phyloP scores from a whole-genome alignment of 2,113 vertebrate genomes.

The Camelus dromedarius region DNA sequence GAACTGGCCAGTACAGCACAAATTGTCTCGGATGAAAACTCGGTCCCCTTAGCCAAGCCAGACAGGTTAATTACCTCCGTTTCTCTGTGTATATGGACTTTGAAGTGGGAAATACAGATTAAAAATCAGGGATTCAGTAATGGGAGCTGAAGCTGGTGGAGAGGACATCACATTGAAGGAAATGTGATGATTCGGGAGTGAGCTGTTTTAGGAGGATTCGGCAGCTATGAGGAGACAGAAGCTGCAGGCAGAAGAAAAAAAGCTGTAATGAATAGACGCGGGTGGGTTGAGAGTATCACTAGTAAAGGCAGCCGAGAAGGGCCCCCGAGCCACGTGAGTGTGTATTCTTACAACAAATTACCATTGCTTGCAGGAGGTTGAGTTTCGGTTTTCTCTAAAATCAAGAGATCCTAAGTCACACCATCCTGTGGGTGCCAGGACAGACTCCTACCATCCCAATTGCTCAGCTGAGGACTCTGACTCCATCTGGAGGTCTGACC shows the following conservation, averaged over 20 bases:
- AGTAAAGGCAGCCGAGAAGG: not conserved
- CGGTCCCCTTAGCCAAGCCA: not conserved
- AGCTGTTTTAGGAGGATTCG: not conserved
- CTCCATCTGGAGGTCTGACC: not conserved
- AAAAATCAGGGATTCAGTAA: not conserved
- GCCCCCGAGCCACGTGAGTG: not conserved
- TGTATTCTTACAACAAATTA: not conserved
- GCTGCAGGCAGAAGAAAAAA: not conserved
- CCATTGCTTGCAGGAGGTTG: not conserved
- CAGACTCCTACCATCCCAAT: not conserved
- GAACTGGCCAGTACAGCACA: not conserved
- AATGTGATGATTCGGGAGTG: not conserved
- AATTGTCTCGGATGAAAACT: not conserved
- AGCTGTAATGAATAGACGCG: not conserved
- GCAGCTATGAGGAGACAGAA: not conserved
- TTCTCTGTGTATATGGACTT: not conserved
- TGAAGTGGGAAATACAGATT: not conserved
- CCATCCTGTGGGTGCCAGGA: not conserved
- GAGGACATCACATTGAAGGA: not conserved
- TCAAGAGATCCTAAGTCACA: not conserved
- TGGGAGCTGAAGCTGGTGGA: not conserved
- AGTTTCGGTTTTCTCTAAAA: not conserved
- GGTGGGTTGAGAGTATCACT: not conserved
- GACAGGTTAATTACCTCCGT: not conserved
- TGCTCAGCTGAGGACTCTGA: not conserved